phyloP scores from a whole-genome alignment of 2,888 invertebrate species.

The Napeogenes sylphis region DNA sequence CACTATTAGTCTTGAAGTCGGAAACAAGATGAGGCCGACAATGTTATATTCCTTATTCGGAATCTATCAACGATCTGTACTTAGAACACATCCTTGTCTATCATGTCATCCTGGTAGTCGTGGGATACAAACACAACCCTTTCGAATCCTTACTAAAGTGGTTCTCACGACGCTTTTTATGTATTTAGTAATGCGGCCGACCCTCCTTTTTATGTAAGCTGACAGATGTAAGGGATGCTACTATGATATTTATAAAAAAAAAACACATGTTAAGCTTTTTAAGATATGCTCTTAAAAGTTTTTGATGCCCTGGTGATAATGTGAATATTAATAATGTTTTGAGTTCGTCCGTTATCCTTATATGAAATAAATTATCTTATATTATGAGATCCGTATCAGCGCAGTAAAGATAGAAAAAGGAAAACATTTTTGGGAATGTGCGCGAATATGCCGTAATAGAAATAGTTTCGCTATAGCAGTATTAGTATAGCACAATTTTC shows the following conservation, averaged over 20 bases:
- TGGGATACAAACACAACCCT: slow-evolving; percentile 11
- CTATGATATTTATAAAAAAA: background rate
- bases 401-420: too few species aligned
- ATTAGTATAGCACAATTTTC: too few species aligned
- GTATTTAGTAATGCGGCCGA: background rate
- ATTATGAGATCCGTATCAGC: too few species aligned
- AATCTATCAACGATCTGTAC: background rate
- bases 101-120: slow-evolving; percentile 6
- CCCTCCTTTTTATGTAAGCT: background rate
- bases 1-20: too few species aligned
- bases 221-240: background rate
- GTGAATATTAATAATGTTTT: slow-evolving; percentile 8
- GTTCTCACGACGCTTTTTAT: slow-evolving; percentile 2
- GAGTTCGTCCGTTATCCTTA: too few species aligned
- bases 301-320: slow-evolving; percentile 15
- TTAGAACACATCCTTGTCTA: background rate
- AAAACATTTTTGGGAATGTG: too few species aligned
- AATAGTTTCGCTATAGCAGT: too few species aligned
- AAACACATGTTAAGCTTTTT: background rate
- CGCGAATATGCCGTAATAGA: too few species aligned
- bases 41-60: background rate
- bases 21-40: too few species aligned
- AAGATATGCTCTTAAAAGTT: background rate
- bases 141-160: background rate
- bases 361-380: too few species aligned